Evolutionary conservation across 2,797 vertebrate species (phyloP).

Genomic region (Melanotaenia maccullochi): DNA sequence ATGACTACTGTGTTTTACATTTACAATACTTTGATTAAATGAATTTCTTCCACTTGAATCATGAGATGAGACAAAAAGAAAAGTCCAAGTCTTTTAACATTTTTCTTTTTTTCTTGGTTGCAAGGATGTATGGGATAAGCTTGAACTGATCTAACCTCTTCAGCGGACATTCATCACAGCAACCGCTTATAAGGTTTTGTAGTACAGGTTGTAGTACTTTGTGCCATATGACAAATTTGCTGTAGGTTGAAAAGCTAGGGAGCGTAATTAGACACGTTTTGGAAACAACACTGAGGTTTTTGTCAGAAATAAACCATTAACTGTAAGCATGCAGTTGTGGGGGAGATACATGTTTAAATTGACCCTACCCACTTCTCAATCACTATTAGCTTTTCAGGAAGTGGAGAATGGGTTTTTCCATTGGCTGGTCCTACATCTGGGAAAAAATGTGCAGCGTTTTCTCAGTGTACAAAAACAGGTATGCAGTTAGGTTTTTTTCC

Average conservation of each 20-base stretch:
- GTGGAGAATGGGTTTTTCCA: conserved; percentile 49
- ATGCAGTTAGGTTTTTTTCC: conserved; percentile 36
- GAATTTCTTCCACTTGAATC: conserved; percentile 1
- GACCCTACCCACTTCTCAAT: conserved; percentile 23
- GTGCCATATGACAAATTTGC: conserved; percentile 11
- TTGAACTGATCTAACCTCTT: conserved; percentile 22
- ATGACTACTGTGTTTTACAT: conserved; percentile 2
- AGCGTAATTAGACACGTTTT: neutral
- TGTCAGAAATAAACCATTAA: conserved; percentile 11
- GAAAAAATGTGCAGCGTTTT: conserved; percentile 43
- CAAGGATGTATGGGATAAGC: conserved; percentile 21
- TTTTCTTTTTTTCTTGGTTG: conserved; percentile 4
- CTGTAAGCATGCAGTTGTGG: conserved; percentile 4
- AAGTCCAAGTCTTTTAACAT: conserved; percentile 11
- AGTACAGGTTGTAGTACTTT: conserved; percentile 21
- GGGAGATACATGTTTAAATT: neutral
- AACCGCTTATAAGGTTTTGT: conserved; percentile 5
- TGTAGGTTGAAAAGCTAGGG: neutral
- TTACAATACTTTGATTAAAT: neutral
- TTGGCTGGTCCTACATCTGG: conserved; percentile 18
- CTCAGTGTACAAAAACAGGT: conserved; percentile 45
- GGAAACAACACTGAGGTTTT: neutral
- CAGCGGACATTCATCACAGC: neutral
- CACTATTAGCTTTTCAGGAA: conserved; percentile 58
- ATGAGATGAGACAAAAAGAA: neutral